Conservation (phyloP, 2,888 invertebrate species). For the Drosophila pseudotalamancana region DNA sequence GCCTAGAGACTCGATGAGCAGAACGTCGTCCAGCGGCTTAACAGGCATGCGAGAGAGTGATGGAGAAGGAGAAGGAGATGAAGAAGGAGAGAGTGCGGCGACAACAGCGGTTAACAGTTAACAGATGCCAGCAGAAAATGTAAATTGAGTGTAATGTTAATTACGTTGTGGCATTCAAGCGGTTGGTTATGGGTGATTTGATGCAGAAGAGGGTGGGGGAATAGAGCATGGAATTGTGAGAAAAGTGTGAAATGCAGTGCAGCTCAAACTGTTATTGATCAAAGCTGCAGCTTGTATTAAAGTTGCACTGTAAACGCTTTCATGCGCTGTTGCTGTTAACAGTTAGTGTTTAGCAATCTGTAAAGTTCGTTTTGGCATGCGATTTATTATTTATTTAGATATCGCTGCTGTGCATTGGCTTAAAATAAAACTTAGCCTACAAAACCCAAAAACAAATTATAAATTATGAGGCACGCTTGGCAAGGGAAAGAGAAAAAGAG, state of each 20-base stretch:
- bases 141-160: conserved; percentile 79
- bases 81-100: conserved; percentile 15
- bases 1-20: conserved; percentile 21
- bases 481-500: conserved; percentile 45
- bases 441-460: conserved; percentile 43
- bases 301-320: background rate
- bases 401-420: background rate
- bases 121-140: conserved; percentile 66
- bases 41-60: conserved; percentile 24
- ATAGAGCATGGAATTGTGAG: conserved; percentile 8
- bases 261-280: conserved; percentile 14
- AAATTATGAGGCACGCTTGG: conserved; percentile 55
- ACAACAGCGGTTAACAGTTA: conserved; percentile 66
- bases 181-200: conserved; percentile 46
- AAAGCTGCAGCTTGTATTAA: background rate
- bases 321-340: background rate
- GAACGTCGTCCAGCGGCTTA: conserved; percentile 23
- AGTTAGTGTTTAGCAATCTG: conserved; percentile 15
- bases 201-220: background rate
- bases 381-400: too few relatives aligned
- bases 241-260: conserved; percentile 9
- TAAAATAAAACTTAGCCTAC: conserved; percentile 8
- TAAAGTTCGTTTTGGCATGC: background rate
- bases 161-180: conserved; percentile 67
- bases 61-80: background rate